Percentiles rank a stretch among this genome's conserved stretches.
Evolutionary conservation across 2,113 vertebrate genomes (phyloP).

Genomic region (Corythaeola cristata): DNA sequence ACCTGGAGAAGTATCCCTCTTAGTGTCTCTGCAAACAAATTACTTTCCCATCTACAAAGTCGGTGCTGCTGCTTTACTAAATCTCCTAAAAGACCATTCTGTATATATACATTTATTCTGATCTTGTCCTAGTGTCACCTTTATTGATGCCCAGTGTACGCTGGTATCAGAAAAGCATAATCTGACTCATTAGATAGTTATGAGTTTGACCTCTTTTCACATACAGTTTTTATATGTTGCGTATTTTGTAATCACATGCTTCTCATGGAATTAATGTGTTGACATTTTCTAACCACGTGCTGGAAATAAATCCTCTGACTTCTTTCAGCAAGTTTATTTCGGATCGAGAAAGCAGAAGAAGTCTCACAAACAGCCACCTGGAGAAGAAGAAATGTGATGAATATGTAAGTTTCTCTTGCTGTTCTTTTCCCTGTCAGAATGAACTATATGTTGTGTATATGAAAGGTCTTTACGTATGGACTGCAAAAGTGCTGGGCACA

Average conservation of each 20-base stretch:
- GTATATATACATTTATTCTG: background rate
- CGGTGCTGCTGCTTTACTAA: background rate
- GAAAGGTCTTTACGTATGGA: background rate
- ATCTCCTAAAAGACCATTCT: background rate
- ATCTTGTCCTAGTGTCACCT: background rate
- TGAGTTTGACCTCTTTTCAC: background rate
- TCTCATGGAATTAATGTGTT: background rate
- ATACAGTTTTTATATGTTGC: background rate
- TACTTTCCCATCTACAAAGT: background rate
- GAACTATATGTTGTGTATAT: background rate
- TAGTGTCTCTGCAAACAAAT: background rate
- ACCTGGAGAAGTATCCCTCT: background rate
- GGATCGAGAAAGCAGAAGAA: slow-evolving; percentile 80
- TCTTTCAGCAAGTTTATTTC: slow-evolving; percentile 82
- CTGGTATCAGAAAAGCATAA: background rate
- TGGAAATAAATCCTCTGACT: slow-evolving; percentile 41
- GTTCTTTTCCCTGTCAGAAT: background rate
- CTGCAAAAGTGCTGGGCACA: background rate
- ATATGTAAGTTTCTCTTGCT: slow-evolving; percentile 72
- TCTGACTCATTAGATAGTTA: background rate
- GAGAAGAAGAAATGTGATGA: slow-evolving; percentile 82
- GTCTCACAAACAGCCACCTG: slow-evolving; percentile 79
- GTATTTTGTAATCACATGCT: background rate
- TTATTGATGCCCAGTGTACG: background rate
- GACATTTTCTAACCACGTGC: background rate